Conservation (phyloP, 2,888 invertebrate species). For the Malacosoma neustria region DNA sequence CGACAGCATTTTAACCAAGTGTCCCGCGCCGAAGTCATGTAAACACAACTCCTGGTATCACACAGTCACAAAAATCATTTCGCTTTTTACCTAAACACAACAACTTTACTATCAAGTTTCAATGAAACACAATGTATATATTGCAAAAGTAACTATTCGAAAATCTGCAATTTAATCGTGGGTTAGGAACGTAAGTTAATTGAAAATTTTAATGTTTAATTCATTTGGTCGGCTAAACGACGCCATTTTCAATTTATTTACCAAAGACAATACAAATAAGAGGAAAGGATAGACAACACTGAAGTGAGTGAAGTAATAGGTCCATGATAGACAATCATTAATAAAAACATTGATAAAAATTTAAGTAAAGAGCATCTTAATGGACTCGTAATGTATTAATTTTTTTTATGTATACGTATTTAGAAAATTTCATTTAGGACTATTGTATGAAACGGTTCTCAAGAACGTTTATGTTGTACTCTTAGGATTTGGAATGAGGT, state of each 20-base stretch:
- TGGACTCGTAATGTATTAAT: too few species aligned
- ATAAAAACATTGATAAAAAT: too few species aligned
- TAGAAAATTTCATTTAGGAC: too few species aligned
- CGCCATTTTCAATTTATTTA: constrained; percentile 66
- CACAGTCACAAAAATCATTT: constrained; percentile 35
- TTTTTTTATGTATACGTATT: too few species aligned
- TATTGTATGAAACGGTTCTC: too few species aligned
- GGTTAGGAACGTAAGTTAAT: constrained; percentile 9
- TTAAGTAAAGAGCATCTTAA: too few species aligned
- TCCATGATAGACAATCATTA: too few species aligned
- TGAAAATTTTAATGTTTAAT: constrained; percentile 47
- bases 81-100: constrained; percentile 32
- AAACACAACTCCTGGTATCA: constrained; percentile 32
- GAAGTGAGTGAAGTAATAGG: too few species aligned
- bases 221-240: constrained; percentile 66
- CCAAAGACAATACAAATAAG: too few species aligned
- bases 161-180: not conserved
- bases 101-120: constrained; percentile 21
- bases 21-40: constrained; percentile 58
- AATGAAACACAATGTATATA: not conserved
- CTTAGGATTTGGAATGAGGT: too few species aligned
- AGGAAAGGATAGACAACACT: too few species aligned
- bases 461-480: too few species aligned
- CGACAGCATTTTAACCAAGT: constrained; percentile 61
- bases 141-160: not conserved